These are phyloP conservation scores for Myzus persicae DNA, from an alignment of 1,140 invertebrate species.

Conservation along the genomic window DNA sequence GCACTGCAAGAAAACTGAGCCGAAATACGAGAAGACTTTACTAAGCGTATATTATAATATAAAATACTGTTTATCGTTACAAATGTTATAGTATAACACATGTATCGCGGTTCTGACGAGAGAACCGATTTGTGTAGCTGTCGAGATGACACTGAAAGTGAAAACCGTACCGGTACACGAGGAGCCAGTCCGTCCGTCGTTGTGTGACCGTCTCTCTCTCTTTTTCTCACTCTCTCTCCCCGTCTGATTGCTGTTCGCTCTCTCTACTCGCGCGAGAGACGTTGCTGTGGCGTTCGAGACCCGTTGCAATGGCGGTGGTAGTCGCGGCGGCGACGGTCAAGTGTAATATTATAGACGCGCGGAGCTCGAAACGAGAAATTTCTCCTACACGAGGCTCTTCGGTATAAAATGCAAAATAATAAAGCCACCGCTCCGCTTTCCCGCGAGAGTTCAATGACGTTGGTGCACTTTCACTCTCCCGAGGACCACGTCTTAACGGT, in stretches of 20 bases:
- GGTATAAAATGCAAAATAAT: background rate
- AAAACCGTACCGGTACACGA: slow-evolving; percentile 56
- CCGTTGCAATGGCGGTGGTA: background rate
- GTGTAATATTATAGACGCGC: slow-evolving; percentile 26
- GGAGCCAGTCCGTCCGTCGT: slow-evolving; percentile 14
- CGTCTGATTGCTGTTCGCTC: background rate
- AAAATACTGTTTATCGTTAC: background rate
- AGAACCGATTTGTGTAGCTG: slow-evolving; percentile 43
- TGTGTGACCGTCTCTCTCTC: background rate
- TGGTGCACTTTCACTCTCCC: slow-evolving; percentile 53
- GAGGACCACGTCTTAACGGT: slow-evolving; percentile 18
- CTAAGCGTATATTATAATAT: background rate
- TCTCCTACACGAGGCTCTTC: slow-evolving; percentile 6
- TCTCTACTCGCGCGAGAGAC: background rate
- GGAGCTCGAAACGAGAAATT: slow-evolving; percentile 25
- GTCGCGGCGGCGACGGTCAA: slow-evolving; percentile 44
- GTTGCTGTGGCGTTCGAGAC: background rate
- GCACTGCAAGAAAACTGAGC: background rate
- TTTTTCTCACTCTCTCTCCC: background rate
- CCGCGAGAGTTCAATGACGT: slow-evolving; percentile 51
- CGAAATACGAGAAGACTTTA: background rate
- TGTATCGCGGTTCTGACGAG: background rate
- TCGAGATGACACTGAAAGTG: slow-evolving; percentile 58
- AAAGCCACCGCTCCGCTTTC: slow-evolving; percentile 50
- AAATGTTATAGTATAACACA: background rate